These are phyloP conservation scores for Lagodon rhomboides DNA, from an alignment of 2,797 vertebrate genomes.

Conservation along the genomic window DNA sequence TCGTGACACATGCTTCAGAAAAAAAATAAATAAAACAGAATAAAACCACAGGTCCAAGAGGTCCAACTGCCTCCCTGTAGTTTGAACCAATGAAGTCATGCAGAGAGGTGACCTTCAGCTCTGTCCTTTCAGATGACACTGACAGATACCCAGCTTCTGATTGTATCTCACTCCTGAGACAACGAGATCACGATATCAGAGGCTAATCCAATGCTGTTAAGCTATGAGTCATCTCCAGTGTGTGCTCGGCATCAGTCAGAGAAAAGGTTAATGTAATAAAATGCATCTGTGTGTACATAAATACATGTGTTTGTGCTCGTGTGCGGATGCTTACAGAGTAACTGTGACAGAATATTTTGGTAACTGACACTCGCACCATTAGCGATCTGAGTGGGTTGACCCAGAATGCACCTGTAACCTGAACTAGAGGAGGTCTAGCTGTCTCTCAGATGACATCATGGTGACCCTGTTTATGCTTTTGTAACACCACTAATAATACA, in stretches of 20 bases:
- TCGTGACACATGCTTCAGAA: neutral
- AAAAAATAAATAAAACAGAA: neutral
- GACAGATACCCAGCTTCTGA: slow-evolving; percentile 51
- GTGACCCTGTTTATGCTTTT: slow-evolving; percentile 10
- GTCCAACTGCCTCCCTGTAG: neutral
- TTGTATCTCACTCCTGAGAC: slow-evolving; percentile 57
- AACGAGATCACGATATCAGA: slow-evolving; percentile 45
- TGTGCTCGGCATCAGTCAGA: slow-evolving; percentile 25
- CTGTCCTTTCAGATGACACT: slow-evolving; percentile 34
- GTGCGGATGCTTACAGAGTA: neutral
- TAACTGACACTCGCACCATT: slow-evolving; percentile 19
- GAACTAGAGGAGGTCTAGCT: slow-evolving; percentile 1
- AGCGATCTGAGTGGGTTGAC: slow-evolving; percentile 5
- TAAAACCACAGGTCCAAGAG: neutral
- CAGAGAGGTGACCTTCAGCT: slow-evolving; percentile 63
- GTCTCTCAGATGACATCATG: slow-evolving; percentile 31
- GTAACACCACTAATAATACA: neutral
- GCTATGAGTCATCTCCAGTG: slow-evolving; percentile 56
- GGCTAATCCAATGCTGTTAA: slow-evolving; percentile 63
- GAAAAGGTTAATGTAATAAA: slow-evolving; percentile 70
- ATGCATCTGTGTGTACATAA: slow-evolving; percentile 18
- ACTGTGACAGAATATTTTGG: slow-evolving; percentile 18
- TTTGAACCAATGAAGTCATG: slow-evolving; percentile 13
- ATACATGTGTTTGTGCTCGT: neutral
- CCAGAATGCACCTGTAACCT: slow-evolving; percentile 28